These are phyloP conservation scores for Podarcis lilfordi DNA, from an alignment of 2,797 vertebrate species.

Conservation along the genomic window DNA sequence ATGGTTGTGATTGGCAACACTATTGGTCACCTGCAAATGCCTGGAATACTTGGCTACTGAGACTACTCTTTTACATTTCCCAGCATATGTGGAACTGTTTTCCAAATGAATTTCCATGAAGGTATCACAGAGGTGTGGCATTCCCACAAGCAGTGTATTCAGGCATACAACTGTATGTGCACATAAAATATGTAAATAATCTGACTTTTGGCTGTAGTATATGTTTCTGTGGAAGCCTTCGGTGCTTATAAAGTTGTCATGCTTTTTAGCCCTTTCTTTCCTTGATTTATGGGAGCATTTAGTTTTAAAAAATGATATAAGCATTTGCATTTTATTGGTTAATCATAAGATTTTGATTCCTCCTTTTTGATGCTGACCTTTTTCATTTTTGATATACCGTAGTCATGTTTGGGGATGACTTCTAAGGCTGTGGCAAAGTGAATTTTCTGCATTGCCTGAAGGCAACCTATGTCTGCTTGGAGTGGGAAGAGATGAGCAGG, in stretches of 20 bases:
- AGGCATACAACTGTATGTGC: neutral
- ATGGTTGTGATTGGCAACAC: neutral
- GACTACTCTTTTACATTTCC: neutral
- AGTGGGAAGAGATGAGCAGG: accelerated
- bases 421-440: accelerated
- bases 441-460: conserved; percentile 15
- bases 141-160: neutral
- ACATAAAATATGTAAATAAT: neutral
- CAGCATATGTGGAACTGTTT: neutral
- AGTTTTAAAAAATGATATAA: neutral
- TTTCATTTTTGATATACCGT: conserved; percentile 7
- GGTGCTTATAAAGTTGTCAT: neutral
- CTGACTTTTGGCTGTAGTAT: neutral
- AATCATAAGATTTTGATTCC: neutral
- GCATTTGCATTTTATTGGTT: neutral
- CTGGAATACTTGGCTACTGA: neutral
- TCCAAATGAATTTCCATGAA: neutral
- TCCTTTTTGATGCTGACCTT: neutral
- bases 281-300: neutral
- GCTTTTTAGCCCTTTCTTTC: neutral
- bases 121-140: neutral
- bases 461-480: accelerated
- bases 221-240: neutral
- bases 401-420: neutral
- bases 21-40: neutral